Conservation (phyloP, 2,888 invertebrate genomes). For the Rhagonycha lutea region DNA sequence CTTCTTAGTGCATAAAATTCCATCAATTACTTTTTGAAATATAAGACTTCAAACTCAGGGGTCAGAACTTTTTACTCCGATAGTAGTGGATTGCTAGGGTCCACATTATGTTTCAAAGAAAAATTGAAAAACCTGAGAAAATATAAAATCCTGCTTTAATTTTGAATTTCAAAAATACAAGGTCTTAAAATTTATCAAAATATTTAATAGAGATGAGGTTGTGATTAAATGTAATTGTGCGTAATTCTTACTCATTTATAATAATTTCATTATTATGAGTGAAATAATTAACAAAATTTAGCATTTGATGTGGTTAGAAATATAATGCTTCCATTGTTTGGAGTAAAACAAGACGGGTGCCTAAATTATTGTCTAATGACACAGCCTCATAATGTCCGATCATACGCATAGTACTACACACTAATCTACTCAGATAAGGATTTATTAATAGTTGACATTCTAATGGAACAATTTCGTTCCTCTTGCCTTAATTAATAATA, state of each 20-base stretch:
- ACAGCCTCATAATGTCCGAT: conserved; percentile 29
- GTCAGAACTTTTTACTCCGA: too few species aligned
- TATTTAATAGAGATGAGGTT: background rate
- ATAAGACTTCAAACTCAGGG: too few species aligned
- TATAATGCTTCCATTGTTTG: conserved; percentile 15
- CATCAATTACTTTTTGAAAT: too few species aligned
- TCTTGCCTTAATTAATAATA: conserved; percentile 26
- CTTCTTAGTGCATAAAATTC: too few species aligned
- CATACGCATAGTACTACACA: conserved; percentile 26
- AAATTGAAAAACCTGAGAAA: too few species aligned
- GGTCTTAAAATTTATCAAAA: too few species aligned
- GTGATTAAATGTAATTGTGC: background rate
- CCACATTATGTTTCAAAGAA: too few species aligned
- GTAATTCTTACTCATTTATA: background rate
- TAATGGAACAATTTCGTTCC: conserved; percentile 30
- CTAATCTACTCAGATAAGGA: conserved; percentile 28
- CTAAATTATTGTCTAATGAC: conserved; percentile 25
- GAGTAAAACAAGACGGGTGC: conserved; percentile 10
- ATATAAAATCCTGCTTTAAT: too few species aligned
- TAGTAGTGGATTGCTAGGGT: too few species aligned
- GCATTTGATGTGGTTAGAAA: conserved; percentile 10
- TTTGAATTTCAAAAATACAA: too few species aligned
- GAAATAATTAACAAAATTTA: conserved; percentile 17
- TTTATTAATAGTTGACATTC: conserved; percentile 31
- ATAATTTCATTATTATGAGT: background rate